phyloP scores from a whole-genome alignment of 2,888 invertebrate genomes.

The Dorcus parallelipipedus region DNA sequence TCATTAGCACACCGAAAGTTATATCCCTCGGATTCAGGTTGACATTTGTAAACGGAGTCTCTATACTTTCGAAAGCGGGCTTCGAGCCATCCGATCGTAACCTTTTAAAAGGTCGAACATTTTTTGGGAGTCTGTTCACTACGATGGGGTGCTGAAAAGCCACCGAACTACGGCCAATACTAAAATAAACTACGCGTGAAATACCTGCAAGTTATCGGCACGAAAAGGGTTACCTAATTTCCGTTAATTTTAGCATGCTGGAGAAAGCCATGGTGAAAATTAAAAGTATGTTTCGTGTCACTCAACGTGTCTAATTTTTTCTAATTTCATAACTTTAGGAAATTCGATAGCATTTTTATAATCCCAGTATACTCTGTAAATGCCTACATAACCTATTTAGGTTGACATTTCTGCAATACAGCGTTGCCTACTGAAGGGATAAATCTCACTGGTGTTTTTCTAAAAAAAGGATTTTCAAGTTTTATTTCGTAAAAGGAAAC shows the following conservation, averaged over 20 bases:
- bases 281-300: background rate
- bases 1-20: constrained; percentile 52
- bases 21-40: constrained; percentile 50
- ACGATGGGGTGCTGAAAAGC: constrained; percentile 12
- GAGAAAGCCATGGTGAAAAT: constrained; percentile 35
- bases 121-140: constrained; percentile 20
- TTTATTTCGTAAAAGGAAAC: too few relatives aligned
- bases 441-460: too few relatives aligned
- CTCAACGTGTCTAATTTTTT: background rate
- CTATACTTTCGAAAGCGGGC: constrained; percentile 35
- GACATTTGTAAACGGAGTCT: constrained; percentile 48
- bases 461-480: too few relatives aligned
- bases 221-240: constrained; percentile 32
- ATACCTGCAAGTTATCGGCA: constrained; percentile 6
- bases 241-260: constrained; percentile 34
- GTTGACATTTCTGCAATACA: too few relatives aligned
- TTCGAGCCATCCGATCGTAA: constrained; percentile 24
- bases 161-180: constrained; percentile 13
- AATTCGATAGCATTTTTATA: too few relatives aligned
- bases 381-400: too few relatives aligned
- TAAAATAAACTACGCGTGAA: constrained; percentile 5
- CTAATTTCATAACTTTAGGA: too few relatives aligned
- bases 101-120: constrained; percentile 25
- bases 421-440: too few relatives aligned
- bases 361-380: too few relatives aligned